phyloP scores from a whole-genome alignment of 2,113 vertebrate genomes.

The Aegotheles bennettii region DNA sequence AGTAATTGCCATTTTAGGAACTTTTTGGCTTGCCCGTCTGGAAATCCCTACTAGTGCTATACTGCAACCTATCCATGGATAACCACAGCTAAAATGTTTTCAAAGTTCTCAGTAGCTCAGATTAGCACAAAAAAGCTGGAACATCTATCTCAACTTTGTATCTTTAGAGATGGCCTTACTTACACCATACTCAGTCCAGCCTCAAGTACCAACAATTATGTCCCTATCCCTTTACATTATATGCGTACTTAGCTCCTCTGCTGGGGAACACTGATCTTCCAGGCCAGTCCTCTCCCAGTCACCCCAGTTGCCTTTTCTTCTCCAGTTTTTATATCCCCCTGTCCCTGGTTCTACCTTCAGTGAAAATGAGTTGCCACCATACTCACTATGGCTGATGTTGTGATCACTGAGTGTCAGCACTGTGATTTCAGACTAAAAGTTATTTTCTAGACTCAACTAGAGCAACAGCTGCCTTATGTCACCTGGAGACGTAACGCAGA shows the following conservation, averaged over 20 bases:
- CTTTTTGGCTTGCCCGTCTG: neutral
- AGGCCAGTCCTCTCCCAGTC: neutral
- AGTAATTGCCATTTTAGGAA: neutral
- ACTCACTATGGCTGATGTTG: neutral
- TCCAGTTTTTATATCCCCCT: neutral
- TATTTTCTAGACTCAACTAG: neutral
- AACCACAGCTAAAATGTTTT: neutral
- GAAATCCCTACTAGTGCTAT: neutral
- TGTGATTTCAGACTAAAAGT: neutral
- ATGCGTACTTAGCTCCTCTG: neutral
- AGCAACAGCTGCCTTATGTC: neutral
- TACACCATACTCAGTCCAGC: neutral
- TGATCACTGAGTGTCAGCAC: neutral
- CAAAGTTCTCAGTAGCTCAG: neutral
- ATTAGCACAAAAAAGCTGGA: neutral
- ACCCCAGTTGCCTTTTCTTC: neutral
- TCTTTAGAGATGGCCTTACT: neutral
- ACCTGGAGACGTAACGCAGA: neutral
- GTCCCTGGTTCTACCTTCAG: neutral
- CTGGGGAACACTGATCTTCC: neutral
- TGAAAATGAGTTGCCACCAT: neutral
- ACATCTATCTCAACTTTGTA: neutral
- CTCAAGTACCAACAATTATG: neutral
- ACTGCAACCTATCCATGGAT: neutral
- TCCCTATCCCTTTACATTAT: neutral